These are phyloP conservation scores for Xiphophorus birchmanni DNA, from an alignment of 2,797 vertebrate genomes.

Conservation along the genomic window DNA sequence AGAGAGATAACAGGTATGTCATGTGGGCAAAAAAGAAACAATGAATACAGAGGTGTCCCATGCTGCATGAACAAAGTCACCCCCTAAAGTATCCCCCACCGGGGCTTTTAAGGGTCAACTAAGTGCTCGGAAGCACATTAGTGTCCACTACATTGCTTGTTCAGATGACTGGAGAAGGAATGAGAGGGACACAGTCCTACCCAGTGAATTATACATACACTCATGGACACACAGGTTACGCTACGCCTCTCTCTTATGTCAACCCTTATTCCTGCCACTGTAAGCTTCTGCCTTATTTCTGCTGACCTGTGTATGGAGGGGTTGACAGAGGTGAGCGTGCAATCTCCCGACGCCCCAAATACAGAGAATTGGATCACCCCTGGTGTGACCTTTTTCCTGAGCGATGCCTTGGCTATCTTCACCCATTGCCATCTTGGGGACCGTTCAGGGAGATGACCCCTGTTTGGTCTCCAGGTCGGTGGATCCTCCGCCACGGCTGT, in stretches of 20 bases:
- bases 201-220: conserved; percentile 64
- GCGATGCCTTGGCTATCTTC: conserved; percentile 71
- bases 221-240: conserved; percentile 33
- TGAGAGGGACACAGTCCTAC: conserved; percentile 58
- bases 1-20: conserved; percentile 53
- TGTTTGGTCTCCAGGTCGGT: conserved; percentile 49
- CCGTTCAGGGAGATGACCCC: conserved; percentile 72
- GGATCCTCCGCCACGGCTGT: conserved; percentile 55
- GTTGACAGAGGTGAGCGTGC: conserved; percentile 82
- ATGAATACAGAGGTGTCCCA: conserved; percentile 63
- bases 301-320: conserved; percentile 76
- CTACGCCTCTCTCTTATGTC: conserved; percentile 31
- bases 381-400: conserved; percentile 79
- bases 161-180: conserved; percentile 53
- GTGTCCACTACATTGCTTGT: conserved; percentile 49
- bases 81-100: conserved; percentile 38
- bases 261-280: conserved; percentile 48
- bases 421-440: conserved; percentile 66
- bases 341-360: conserved; percentile 79
- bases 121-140: conserved; percentile 50
- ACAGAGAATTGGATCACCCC: conserved; percentile 85
- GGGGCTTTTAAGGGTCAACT: conserved; percentile 65
- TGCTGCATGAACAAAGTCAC: conserved; percentile 72
- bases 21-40: conserved; percentile 46
- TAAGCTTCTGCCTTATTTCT: conserved; percentile 75